A percentile compares a stretch with the other conserved stretches of the same genome.
Conservation (phyloP, 2,113 vertebrate species). For the Accipiter cooperii region DNA sequence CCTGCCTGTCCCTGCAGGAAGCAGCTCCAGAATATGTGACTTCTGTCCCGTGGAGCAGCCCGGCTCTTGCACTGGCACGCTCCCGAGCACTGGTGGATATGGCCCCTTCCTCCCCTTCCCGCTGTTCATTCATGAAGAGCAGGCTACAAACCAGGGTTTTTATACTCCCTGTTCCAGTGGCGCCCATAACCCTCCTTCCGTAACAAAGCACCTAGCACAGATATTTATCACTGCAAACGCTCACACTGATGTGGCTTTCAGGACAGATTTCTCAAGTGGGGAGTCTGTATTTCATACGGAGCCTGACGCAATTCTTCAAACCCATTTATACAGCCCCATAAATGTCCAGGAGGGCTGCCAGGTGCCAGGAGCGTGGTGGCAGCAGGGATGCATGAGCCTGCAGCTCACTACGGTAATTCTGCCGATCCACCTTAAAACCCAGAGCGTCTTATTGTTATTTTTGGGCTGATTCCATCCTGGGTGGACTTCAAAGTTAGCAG, state of each 20-base stretch:
- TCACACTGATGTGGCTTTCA: background rate
- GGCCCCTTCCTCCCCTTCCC: background rate
- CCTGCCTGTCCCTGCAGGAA: background rate
- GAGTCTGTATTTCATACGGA: slow-evolving; percentile 25
- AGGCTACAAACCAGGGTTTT: background rate
- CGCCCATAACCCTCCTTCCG: background rate
- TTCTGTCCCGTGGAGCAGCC: fast-evolving
- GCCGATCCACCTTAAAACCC: slow-evolving; percentile 64
- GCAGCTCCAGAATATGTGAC: background rate
- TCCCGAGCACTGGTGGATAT: background rate
- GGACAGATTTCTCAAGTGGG: background rate
- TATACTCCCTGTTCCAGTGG: background rate
- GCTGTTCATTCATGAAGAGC: background rate
- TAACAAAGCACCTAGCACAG: slow-evolving; percentile 4
- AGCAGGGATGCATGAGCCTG: background rate
- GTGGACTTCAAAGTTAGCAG: slow-evolving; percentile 73
- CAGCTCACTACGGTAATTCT: background rate
- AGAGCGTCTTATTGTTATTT: slow-evolving; percentile 68
- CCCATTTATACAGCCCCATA: background rate
- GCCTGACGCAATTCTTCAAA: background rate
- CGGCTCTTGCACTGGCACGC: fast-evolving
- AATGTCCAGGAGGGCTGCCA: background rate
- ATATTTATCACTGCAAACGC: background rate
- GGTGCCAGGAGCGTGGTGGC: background rate
- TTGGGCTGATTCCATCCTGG: slow-evolving; percentile 72